A percentile compares a stretch with the other conserved stretches of the same genome.
Evolutionary conservation across 1,140 invertebrate species (phyloP).

Genomic region (Drosophila melanica): DNA sequence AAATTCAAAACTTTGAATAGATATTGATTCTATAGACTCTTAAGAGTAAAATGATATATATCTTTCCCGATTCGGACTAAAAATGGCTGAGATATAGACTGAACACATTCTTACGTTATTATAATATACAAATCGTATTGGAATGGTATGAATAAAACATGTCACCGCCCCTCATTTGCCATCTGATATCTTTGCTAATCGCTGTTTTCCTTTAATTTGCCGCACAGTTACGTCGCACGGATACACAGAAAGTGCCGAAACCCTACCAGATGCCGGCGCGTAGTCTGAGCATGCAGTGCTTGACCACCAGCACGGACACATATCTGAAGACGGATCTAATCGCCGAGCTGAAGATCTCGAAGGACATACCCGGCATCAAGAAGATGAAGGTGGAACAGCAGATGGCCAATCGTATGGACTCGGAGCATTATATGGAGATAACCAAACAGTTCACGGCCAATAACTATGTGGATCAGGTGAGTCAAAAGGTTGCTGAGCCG

Average conservation of each 20-base stretch:
- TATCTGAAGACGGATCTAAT: conserved; percentile 94
- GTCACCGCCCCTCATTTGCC: no score
- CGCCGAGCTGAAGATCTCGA: conserved; percentile 94
- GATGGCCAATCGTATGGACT: conserved; percentile 90
- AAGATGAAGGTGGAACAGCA: conserved; percentile 95
- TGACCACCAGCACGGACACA: conserved; percentile 88
- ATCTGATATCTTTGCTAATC: background rate
- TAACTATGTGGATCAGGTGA: conserved; percentile 94
- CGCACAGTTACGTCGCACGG: conserved; percentile 88
- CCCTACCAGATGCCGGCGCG: conserved; percentile 91
- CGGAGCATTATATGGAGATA: conserved; percentile 92
- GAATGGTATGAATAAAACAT: no score
- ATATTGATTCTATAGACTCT: no score
- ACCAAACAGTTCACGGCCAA: conserved; percentile 92
- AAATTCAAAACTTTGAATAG: no score
- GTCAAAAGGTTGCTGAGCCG: conserved; percentile 12
- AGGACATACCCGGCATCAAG: conserved; percentile 94
- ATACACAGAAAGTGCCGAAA: conserved; percentile 90
- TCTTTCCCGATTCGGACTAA: no score
- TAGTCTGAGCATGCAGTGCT: conserved; percentile 89
- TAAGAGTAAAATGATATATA: no score
- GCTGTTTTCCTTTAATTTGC: background rate
- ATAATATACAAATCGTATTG: no score
- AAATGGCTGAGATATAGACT: no score
- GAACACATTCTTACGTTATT: no score